Conservation (phyloP, 2,797 vertebrate genomes). For the Neosilurus mollespiculum region DNA sequence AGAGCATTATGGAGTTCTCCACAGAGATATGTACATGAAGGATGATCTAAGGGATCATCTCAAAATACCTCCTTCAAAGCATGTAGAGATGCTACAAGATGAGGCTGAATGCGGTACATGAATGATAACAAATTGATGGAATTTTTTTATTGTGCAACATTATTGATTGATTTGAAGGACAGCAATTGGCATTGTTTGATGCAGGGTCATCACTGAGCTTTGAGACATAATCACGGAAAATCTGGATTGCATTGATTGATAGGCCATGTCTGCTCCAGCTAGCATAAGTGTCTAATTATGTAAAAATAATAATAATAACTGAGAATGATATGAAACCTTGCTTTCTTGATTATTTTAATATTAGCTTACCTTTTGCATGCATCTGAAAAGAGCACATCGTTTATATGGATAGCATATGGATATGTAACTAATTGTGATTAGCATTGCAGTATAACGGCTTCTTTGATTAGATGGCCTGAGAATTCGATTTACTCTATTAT, state of each 20-base stretch:
- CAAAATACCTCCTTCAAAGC: constrained; percentile 41
- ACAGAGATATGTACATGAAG: constrained; percentile 62
- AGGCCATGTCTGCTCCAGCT: not conserved
- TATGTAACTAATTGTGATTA: not conserved
- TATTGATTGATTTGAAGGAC: constrained; percentile 5
- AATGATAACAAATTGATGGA: not conserved
- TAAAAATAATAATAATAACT: not conserved
- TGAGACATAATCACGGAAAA: not conserved
- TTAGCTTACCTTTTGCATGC: not conserved
- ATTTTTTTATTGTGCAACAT: not conserved
- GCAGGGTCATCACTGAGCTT: constrained; percentile 36
- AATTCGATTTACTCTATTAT: constrained; percentile 28
- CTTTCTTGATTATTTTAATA: not conserved
- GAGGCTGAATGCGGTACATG: not conserved
- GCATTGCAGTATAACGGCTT: not conserved
- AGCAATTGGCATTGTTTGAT: constrained; percentile 48
- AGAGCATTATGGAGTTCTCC: constrained; percentile 71
- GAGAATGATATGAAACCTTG: not conserved
- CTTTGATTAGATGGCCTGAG: not conserved
- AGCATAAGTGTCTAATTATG: not conserved
- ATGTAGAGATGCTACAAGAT: constrained; percentile 20
- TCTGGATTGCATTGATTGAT: constrained; percentile 5
- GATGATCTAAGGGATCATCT: constrained; percentile 58
- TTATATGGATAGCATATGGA: not conserved
- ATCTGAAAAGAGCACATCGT: not conserved